Evolutionary conservation across 2,888 invertebrate genomes (phyloP), one percentile per base, ranked within the genome.

Genomic region (Neelides folsomi): DNA sequence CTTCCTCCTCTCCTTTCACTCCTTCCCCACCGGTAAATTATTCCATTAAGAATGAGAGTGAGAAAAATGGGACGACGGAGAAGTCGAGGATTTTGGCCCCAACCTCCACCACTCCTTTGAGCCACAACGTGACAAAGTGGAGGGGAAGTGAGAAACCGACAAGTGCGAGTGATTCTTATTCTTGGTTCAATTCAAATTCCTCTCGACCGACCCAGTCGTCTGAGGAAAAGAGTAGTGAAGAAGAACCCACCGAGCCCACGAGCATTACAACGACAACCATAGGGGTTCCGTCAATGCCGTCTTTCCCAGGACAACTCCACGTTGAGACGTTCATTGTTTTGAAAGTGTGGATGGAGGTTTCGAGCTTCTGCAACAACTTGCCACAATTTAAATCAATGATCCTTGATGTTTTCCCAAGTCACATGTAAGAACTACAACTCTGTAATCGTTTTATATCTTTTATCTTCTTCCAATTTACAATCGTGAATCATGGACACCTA

Each of bases 381-480:
- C 19, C 41, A 15, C 42, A 39, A n/a, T 63, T 63, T 44, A 63
- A 63, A 53, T 53, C 55, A 45, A 61, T 63, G 63, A 57, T 63
- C 43, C 58, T 58, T 46, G 56, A 52, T 45, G 59, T 63, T 38
- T 63, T 61, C 39, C 56, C 47, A 47, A 48, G 52, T 38, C 41
- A 59, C 40, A 43, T 45, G 59, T 59, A 52, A 62, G 59, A 3
- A 3, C 53, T 46, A 20, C 7, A 37, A n/a, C 34, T 6, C 13
- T 20, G 6, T 51, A 19, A 5, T 37, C 20, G n/a, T 47, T 3
- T 46, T n/a, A n/a, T n/a, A n/a, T n/a, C n/a, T n/a, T n/a, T n/a
- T n/a, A n/a, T n/a, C n/a, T n/a, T n/a, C n/a, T n/a, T n/a, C n/a
- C n/a, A n/a, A n/a, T n/a, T n/a, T n/a, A n/a, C n/a, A n/a, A n/a